phyloP scores from a whole-genome alignment of 2,888 invertebrate genomes.

The Protophormia terraenovae region DNA sequence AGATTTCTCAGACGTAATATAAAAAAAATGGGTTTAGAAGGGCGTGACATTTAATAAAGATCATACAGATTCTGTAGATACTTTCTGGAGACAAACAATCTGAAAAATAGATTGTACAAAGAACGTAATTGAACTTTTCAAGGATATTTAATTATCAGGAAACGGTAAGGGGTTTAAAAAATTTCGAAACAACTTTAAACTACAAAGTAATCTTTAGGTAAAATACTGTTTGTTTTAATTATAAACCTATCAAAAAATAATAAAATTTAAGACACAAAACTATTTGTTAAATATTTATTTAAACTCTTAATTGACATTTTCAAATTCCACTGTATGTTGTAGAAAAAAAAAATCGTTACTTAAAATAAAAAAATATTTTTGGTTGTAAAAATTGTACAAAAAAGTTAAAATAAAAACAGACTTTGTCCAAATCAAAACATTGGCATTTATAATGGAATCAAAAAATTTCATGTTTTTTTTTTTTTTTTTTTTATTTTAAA shows the following conservation, averaged over 20 bases:
- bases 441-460: conserved; percentile 31
- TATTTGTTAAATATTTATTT: neutral
- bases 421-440: conserved; percentile 20
- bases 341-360: neutral
- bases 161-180: no score
- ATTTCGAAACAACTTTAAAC: no score
- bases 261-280: neutral
- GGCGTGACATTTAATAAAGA: no score
- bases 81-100: no score
- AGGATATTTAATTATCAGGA: no score
- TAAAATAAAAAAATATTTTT: conserved; percentile 6
- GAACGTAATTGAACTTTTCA: no score
- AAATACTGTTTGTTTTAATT: neutral
- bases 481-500: conserved; percentile 7
- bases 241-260: neutral
- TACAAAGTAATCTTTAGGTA: neutral
- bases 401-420: neutral
- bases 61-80: no score
- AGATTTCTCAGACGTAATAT: no score
- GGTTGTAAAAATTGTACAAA: neutral
- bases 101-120: no score
- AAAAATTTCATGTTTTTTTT: conserved; percentile 37
- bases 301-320: neutral
- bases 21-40: no score
- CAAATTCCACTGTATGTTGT: neutral